phyloP scores from a whole-genome alignment of 2,888 invertebrate genomes.

The Hyposoter didymator region DNA sequence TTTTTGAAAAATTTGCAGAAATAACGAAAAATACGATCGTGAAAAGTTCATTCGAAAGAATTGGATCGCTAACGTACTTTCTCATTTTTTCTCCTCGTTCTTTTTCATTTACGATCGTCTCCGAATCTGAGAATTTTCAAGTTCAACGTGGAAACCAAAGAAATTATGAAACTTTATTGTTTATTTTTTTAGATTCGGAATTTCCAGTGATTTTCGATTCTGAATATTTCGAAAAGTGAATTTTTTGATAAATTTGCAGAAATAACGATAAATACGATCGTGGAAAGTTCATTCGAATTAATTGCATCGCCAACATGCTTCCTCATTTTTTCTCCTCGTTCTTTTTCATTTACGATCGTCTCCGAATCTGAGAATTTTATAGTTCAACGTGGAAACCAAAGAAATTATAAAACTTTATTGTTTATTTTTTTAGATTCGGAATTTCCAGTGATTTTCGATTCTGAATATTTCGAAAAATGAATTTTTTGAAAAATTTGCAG shows the following conservation, averaged over 20 bases:
- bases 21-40: not conserved
- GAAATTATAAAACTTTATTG: not conserved
- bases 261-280: not conserved
- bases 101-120: not conserved
- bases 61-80: no score
- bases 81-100: not conserved
- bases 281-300: not conserved
- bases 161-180: not conserved
- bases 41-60: not conserved
- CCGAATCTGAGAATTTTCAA: not conserved
- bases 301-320: no score
- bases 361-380: not conserved
- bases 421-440: not conserved
- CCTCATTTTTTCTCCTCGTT: not conserved
- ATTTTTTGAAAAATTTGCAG: not conserved
- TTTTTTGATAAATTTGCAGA: not conserved
- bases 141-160: not conserved
- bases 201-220: not conserved
- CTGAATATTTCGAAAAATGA: not conserved
- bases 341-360: not conserved
- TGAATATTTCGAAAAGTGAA: not conserved
- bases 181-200: not conserved
- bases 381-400: not conserved
- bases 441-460: not conserved
- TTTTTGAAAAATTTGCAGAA: not conserved